These are phyloP conservation scores for Actenoides lindsayi DNA, from an alignment of 2,113 vertebrate species.

Conservation along the genomic window DNA sequence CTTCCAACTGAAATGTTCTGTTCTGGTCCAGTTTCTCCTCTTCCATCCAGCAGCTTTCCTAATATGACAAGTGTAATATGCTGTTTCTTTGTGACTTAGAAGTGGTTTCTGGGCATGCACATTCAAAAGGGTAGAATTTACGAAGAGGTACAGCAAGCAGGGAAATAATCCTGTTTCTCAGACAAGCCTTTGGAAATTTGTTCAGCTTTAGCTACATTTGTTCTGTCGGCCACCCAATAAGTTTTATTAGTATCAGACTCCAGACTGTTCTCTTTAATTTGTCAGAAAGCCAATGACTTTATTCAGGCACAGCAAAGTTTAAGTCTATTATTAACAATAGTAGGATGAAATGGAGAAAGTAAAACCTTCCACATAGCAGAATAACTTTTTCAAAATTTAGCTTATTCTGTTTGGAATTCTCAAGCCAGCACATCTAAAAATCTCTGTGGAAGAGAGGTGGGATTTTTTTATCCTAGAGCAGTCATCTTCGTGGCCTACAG, in stretches of 20 bases:
- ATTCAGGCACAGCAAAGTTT: neutral
- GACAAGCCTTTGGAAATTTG: neutral
- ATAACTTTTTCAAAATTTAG: neutral
- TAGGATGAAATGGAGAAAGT: conserved; percentile 23
- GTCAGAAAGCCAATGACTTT: conserved; percentile 10
- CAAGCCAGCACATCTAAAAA: neutral
- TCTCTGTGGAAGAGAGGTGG: neutral
- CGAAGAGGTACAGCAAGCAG: conserved; percentile 13
- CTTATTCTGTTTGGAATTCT: neutral
- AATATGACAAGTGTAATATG: neutral
- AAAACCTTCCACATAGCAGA: neutral
- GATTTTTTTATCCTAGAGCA: neutral
- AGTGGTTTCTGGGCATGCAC: neutral
- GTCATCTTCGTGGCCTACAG: neutral
- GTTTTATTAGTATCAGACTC: conserved; percentile 60
- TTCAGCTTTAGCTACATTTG: conserved; percentile 23
- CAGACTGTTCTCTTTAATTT: conserved; percentile 46
- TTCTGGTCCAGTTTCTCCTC: neutral
- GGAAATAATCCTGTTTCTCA: neutral
- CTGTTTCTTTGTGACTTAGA: neutral
- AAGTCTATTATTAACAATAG: neutral
- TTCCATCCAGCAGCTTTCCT: neutral
- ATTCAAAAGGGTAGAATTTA: neutral
- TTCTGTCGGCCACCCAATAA: conserved; percentile 25
- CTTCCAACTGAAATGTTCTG: neutral